A percentile compares a stretch with the other conserved stretches of the same genome.
These are phyloP conservation scores for Oryzias dopingdopingensis DNA, from an alignment of 2,797 vertebrate species.

Conservation along the genomic window DNA sequence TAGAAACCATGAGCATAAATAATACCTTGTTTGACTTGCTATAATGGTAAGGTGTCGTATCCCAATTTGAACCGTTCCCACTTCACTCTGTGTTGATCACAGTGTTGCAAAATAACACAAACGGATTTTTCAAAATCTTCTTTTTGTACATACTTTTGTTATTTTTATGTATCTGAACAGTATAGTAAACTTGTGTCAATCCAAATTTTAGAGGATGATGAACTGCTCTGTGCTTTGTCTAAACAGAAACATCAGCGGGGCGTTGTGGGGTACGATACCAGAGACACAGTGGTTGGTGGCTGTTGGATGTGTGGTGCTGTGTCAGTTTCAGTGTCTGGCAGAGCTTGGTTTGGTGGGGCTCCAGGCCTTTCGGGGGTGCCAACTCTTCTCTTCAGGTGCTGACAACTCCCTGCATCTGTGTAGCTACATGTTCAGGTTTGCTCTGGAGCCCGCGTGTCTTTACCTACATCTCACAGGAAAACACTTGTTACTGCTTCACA, in stretches of 20 bases:
- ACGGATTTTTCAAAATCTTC: slow-evolving; percentile 15
- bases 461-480: slow-evolving; percentile 65
- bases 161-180: slow-evolving; percentile 23
- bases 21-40: slow-evolving; percentile 58
- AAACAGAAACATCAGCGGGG: slow-evolving; percentile 19
- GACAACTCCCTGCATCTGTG: slow-evolving; percentile 77
- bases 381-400: slow-evolving; percentile 67
- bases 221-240: slow-evolving; percentile 7
- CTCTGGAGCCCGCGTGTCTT: slow-evolving; percentile 76
- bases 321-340: slow-evolving; percentile 61
- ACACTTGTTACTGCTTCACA: slow-evolving; percentile 41
- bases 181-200: slow-evolving; percentile 9
- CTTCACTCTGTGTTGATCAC: slow-evolving; percentile 44
- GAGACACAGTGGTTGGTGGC: slow-evolving; percentile 10
- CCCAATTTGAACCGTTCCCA: slow-evolving; percentile 54
- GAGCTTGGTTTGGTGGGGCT: slow-evolving; percentile 59
- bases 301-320: slow-evolving; percentile 37
- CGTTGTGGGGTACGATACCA: slow-evolving; percentile 21
- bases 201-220: slow-evolving; percentile 15
- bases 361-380: slow-evolving; percentile 67
- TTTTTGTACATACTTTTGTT: slow-evolving; percentile 25
- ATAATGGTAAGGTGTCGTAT: slow-evolving; percentile 48
- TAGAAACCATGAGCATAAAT: slow-evolving; percentile 39
- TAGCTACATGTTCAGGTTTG: slow-evolving; percentile 78
- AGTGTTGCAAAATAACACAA: slow-evolving; percentile 51